Evolutionary conservation across 2,113 vertebrate genomes (phyloP), one percentile per base, ranked within the genome.

Genomic region (Pteronura brasiliensis): DNA sequence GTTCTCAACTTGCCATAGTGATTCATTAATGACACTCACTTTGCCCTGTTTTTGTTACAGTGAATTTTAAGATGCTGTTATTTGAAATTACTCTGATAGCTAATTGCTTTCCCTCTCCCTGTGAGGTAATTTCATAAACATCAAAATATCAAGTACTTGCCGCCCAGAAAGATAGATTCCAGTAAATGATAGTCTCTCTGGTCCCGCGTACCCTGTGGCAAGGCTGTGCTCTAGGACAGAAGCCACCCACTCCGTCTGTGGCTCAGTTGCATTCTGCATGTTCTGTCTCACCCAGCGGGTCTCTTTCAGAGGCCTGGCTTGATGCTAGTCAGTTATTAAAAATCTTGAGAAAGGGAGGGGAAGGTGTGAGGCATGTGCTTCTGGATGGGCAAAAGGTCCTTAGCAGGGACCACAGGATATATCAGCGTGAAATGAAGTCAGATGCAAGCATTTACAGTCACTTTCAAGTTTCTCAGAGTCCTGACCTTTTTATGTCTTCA

Each of bases 51-150:
- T 83, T 63, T 90, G 72, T 81, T 80, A 69, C 27, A n/a, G 72
- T 85, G 47, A 69, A 79, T 92, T 96, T 95, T 83, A 63, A 97
- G 94, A 76, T 18, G 69, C 90, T 93, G 29, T 55, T 82, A 29
- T 95, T n/a, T 95, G 82, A 96, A 93, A 86, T 82, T 82, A 85
- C 52, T 93, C 71, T 79, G 71, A 86, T 65, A 14, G 72, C 12
- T 39, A 91, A 82, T 57, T 86, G 57, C 84, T 84, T 81, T 80
- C 65, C 69, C 20, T 84, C 57, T 95, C 77, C 39, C 49, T 72
- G 31, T 88, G 65, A 95, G 67, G 29, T 79, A 72, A 67, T 93
- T 88, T 87, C 44, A 80, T 79, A 82, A 85, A 65, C 65, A 69
- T 39, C 72, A 93, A 90, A 89, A 89, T 25, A 95, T 59, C 69